Conservation (phyloP, 1,140 invertebrate species). For the Araneus ventricosus region DNA sequence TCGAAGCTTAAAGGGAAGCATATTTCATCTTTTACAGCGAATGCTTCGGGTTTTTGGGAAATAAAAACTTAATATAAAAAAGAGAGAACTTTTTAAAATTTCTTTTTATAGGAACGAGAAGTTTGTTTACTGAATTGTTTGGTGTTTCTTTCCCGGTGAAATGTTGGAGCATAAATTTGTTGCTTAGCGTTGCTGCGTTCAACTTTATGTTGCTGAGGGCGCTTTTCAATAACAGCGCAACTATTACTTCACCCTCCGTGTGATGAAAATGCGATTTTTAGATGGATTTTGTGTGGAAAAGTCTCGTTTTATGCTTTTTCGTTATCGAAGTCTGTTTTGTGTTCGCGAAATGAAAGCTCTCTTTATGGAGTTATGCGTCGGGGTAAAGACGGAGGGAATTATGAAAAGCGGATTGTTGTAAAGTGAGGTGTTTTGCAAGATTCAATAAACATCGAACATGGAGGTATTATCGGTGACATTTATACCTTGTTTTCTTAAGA, state of each 20-base stretch:
- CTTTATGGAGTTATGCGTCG: background rate
- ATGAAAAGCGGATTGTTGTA: background rate
- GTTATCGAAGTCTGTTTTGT: background rate
- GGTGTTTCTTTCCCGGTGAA: background rate
- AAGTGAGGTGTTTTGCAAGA: background rate
- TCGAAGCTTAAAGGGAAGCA: conserved; percentile 9
- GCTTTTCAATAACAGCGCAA: conserved; percentile 21
- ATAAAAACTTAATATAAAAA: background rate
- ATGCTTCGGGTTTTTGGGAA: background rate
- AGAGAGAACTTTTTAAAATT: conserved; percentile 21
- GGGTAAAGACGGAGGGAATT: background rate
- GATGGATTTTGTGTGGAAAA: conserved; percentile 14
- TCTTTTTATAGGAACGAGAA: background rate
- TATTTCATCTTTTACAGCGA: conserved; percentile 51
- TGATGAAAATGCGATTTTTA: conserved; percentile 46
- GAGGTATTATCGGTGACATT: too few relatives aligned
- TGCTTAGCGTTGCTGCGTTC: background rate
- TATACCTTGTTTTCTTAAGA: too few relatives aligned
- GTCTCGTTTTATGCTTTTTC: background rate
- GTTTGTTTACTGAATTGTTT: conserved; percentile 42
- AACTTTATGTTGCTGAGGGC: conserved; percentile 6
- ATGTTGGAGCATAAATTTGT: conserved; percentile 35
- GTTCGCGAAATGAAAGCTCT: background rate
- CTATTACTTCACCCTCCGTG: background rate
- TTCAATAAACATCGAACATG: background rate